phyloP scores from a whole-genome alignment of 2,113 vertebrate species.

The Elaphurus davidianus region DNA sequence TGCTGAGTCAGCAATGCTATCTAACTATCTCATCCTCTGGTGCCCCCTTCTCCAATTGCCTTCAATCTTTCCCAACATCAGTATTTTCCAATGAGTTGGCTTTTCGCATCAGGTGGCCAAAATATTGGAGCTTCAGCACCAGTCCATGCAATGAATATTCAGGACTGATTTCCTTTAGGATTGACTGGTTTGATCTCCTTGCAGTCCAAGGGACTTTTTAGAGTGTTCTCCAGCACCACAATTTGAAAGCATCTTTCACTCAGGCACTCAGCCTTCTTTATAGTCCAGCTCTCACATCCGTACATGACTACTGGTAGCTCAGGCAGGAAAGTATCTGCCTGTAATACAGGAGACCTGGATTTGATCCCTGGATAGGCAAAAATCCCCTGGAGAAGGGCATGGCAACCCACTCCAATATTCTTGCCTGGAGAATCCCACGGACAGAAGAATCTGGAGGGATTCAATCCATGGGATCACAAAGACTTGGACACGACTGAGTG shows the following conservation, averaged over 20 bases:
- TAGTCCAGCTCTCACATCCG: rapidly evolving
- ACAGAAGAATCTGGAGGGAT: neutral
- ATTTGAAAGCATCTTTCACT: neutral
- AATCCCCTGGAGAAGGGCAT: neutral
- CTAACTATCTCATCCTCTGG: neutral
- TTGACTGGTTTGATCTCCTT: neutral
- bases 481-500: neutral
- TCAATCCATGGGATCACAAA: neutral
- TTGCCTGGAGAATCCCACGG: neutral
- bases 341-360: neutral
- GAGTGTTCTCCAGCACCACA: neutral
- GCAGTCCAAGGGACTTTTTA: neutral
- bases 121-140: neutral
- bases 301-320: neutral
- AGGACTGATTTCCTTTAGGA: neutral
- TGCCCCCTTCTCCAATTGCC: neutral
- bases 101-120: neutral
- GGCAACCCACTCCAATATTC: neutral
- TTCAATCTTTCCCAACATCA: neutral
- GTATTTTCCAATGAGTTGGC: neutral
- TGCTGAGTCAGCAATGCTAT: neutral
- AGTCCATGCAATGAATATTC: neutral
- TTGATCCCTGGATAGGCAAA: neutral
- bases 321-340: neutral
- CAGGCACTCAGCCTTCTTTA: neutral